phyloP scores from a whole-genome alignment of 2,797 vertebrate genomes.

The Chaunax sp. region DNA sequence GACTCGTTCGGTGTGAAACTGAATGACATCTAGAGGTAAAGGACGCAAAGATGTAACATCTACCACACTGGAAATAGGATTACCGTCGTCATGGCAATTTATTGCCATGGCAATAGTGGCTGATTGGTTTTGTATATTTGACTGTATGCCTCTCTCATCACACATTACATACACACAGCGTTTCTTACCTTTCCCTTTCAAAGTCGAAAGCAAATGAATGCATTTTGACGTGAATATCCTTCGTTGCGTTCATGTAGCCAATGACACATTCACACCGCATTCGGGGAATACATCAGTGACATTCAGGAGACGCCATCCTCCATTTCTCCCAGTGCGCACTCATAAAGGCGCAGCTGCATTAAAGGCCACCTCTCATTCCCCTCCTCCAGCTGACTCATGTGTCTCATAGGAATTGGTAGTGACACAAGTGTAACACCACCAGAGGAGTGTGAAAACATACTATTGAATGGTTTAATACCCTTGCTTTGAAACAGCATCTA shows the following conservation, averaged over 20 bases:
- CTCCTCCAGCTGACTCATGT: conserved; percentile 48
- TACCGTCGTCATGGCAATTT: conserved; percentile 16
- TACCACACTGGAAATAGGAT: neutral
- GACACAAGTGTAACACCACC: conserved; percentile 23
- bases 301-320: conserved; percentile 1
- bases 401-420: conserved; percentile 33
- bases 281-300: neutral
- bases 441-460: neutral
- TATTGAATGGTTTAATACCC: too few species aligned
- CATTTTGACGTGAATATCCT: neutral
- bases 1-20: neutral
- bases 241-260: neutral
- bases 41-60: neutral
- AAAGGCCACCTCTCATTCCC: neutral
- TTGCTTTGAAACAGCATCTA: too few species aligned
- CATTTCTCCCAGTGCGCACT: conserved; percentile 38
- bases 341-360: conserved; percentile 34
- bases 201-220: neutral
- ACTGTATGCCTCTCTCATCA: neutral
- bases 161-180: neutral
- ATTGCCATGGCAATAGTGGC: conserved; percentile 32
- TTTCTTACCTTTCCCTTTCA: conserved; percentile 24
- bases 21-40: neutral
- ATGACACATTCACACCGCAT: neutral
- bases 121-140: neutral